Base-by-base conservation (phyloP, 2,888 invertebrate species). In the Apeira syringaria region DNA sequence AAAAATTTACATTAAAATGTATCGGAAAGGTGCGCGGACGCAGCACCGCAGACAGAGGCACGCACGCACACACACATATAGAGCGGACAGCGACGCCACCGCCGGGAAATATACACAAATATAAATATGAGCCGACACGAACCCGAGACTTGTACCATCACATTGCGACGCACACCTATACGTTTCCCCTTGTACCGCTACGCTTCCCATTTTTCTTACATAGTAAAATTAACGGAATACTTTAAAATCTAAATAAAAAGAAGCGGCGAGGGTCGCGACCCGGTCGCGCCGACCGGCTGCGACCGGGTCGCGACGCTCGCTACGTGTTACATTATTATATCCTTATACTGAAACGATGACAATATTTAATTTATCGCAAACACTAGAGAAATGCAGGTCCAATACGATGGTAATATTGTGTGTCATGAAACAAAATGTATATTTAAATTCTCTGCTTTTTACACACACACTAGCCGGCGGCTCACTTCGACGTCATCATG, bases 401-500 rank as follows among this genome's bases (percentile, higher is more conserved):
- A 83, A 90, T 89, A 90, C 90, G 90, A 87, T 90, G 90, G 86
- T 89, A 88, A 87, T 90, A 88, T 88, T 90, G 90, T 90, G 90
- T 90, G 90, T 90, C 90, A 87, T 90, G 88, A 90, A 90, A 89
- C 86, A 89, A 89, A 91, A 91, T 87, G 92, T 91, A 91, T 91
- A 91, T 91, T 91, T 90, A 88, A 90, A 89, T 89, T 89, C 90
- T 91, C 90, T 86, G 88, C 86, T 89, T 88, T 87, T 80, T 86
- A 90, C 88, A 90, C 89, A 89, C 90, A 87, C 88, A 85, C 88
- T 88, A 83, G 92, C 92, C 93, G 93, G 92, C 92, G 91, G 93
- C 94, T 97, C 97, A 97, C 96, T 97, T 97, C 94, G 97, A 97
- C 94, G 97, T 97, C 97, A 97, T 97, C 97, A 97, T 97, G 94